A percentile compares a stretch with the other conserved stretches of the same genome.
phyloP scores from a whole-genome alignment of 2,888 invertebrate species.

The Deilephila porcellus region DNA sequence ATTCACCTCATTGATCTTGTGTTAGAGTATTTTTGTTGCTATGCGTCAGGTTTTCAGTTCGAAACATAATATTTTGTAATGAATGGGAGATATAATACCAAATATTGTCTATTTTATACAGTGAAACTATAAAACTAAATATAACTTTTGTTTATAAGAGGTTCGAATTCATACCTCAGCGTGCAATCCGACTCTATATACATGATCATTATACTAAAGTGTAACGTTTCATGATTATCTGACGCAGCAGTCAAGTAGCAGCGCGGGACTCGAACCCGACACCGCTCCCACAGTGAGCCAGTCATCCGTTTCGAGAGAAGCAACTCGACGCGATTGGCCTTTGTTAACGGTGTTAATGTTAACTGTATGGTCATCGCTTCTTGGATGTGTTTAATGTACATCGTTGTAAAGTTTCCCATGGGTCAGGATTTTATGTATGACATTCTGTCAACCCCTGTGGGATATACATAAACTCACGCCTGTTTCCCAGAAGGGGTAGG shows the following conservation, averaged over 20 bases:
- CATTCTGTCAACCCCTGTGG: too few species aligned
- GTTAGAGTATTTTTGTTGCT: too few species aligned
- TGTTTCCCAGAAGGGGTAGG: too few species aligned
- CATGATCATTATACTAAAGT: slow-evolving; percentile 20
- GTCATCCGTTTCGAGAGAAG: slow-evolving; percentile 46
- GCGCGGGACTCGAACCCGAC: slow-evolving; percentile 63
- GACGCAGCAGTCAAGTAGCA: slow-evolving; percentile 13
- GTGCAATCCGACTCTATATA: neutral
- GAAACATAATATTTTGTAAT: too few species aligned
- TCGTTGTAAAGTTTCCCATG: neutral
- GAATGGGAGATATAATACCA: too few species aligned
- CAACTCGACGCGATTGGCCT: slow-evolving; percentile 45
- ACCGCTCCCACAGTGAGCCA: slow-evolving; percentile 62
- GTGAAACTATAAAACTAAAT: neutral
- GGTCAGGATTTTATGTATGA: neutral
- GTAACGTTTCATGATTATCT: slow-evolving; percentile 24
- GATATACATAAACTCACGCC: too few species aligned
- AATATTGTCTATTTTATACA: too few species aligned
- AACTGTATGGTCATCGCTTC: slow-evolving; percentile 14
- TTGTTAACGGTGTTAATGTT: slow-evolving; percentile 15
- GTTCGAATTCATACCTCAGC: neutral
- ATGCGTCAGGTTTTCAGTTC: too few species aligned
- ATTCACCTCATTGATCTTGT: neutral
- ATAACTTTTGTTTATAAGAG: neutral
- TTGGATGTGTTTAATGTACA: neutral